Percentiles rank a stretch among this genome's conserved stretches.
Evolutionary conservation across 2,113 vertebrate genomes (phyloP).

Genomic region (Colius striatus): DNA sequence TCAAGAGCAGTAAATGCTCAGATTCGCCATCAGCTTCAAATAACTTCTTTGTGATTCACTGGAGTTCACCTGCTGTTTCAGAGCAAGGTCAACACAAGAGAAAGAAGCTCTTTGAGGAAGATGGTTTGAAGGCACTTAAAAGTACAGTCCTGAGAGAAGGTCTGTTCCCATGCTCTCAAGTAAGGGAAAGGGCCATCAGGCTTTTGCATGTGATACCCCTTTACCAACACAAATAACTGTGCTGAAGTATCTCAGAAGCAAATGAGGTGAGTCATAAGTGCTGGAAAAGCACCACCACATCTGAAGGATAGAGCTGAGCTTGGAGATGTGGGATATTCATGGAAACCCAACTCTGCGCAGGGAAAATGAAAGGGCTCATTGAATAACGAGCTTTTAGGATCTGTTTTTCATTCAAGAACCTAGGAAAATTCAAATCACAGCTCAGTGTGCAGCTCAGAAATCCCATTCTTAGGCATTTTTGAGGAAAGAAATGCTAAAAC

Average conservation of each 20-base stretch:
- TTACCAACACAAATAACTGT: neutral
- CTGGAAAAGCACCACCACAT: neutral
- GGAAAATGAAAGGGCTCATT: no score
- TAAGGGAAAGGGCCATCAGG: neutral
- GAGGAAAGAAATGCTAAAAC: neutral
- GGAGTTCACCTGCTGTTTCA: neutral
- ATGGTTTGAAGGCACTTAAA: neutral
- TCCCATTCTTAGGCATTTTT: neutral
- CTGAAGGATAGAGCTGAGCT: neutral
- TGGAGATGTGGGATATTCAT: neutral
- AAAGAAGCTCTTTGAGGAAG: neutral
- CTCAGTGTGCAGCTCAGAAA: neutral
- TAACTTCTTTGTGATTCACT: neutral
- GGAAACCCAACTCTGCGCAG: neutral
- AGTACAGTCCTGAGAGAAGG: rapidly evolving
- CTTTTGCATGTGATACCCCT: neutral
- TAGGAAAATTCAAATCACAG: neutral
- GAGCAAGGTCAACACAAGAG: neutral
- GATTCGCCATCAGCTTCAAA: neutral
- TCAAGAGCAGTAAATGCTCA: neutral
- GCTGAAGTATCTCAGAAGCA: neutral
- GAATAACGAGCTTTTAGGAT: neutral
- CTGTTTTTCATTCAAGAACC: neutral
- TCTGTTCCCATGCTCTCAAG: neutral
- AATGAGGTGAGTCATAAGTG: rapidly evolving